phyloP scores from a whole-genome alignment of 1,140 invertebrate genomes.

The Drosophila ironensis region DNA sequence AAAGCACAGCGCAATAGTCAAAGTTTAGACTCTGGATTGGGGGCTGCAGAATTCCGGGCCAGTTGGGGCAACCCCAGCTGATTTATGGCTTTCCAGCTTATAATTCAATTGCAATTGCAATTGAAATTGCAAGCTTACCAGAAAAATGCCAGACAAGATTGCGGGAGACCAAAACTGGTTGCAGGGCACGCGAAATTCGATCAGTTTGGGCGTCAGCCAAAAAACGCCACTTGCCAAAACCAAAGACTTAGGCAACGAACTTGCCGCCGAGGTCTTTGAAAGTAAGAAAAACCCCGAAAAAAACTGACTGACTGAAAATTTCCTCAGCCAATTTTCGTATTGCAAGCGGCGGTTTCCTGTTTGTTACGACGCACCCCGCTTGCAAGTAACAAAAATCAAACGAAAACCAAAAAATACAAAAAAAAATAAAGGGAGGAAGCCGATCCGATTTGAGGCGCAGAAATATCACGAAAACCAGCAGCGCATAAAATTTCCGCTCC shows the following conservation, averaged over 20 bases:
- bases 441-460: slow-evolving; percentile 20
- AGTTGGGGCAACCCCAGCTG: slow-evolving; percentile 6
- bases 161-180: too few relatives aligned
- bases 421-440: slow-evolving; percentile 53
- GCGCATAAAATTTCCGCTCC: slow-evolving; percentile 68
- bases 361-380: slow-evolving; percentile 60
- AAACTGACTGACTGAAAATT: slow-evolving; percentile 36
- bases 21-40: background rate
- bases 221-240: slow-evolving; percentile 38
- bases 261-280: slow-evolving; percentile 21
- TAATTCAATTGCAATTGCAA: slow-evolving; percentile 3
- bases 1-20: slow-evolving; percentile 1
- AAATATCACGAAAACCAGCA: slow-evolving; percentile 50
- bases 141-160: background rate
- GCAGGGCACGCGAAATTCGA: too few relatives aligned
- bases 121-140: slow-evolving; percentile 2
- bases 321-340: slow-evolving; percentile 73
- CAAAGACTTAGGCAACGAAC: slow-evolving; percentile 78
- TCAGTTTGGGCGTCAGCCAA: too few relatives aligned
- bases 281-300: slow-evolving; percentile 13
- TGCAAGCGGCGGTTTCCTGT: slow-evolving; percentile 54
- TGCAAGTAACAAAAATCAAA: too few relatives aligned
- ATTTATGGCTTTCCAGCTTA: slow-evolving; percentile 23
- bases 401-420: slow-evolving; percentile 4
- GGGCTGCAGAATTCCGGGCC: slow-evolving; percentile 11